Evolutionary conservation across 2,113 vertebrate species (phyloP).

Genomic region (Gobius niger): DNA sequence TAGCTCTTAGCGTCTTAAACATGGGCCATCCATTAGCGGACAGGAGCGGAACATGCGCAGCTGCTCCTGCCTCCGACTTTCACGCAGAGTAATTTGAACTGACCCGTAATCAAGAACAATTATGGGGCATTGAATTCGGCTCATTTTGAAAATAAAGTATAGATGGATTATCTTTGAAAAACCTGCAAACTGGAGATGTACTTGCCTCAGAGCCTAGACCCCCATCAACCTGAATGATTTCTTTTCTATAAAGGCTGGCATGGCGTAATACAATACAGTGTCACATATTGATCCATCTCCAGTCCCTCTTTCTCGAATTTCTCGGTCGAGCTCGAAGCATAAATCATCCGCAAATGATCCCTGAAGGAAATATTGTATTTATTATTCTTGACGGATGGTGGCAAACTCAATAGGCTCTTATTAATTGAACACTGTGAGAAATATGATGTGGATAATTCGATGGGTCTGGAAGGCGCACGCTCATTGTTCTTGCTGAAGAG

Average conservation of each 20-base stretch:
- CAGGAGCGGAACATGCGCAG: constrained; percentile 55
- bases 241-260: constrained; percentile 64
- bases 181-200: constrained; percentile 25
- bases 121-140: constrained; percentile 45
- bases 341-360: constrained; percentile 72
- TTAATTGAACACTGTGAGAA: constrained; percentile 77
- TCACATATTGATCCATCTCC: constrained; percentile 69
- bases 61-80: constrained; percentile 29
- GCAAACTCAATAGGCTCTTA: constrained; percentile 76
- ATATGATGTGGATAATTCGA: constrained; percentile 70
- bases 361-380: constrained; percentile 75
- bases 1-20: constrained; percentile 72
- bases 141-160: constrained; percentile 40
- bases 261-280: constrained; percentile 72
- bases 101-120: constrained; percentile 60
- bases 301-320: constrained; percentile 68
- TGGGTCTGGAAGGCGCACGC: constrained; percentile 49
- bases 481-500: constrained; percentile 57
- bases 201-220: constrained; percentile 50
- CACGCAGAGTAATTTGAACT: constrained; percentile 43
- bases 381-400: constrained; percentile 75
- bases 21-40: constrained; percentile 67
- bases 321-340: constrained; percentile 63
- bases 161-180: constrained; percentile 28
- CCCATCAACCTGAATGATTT: constrained; percentile 73